Evolutionary conservation across 1,140 invertebrate genomes (phyloP), one percentile per base, ranked within the genome.

Genomic region (Maniola jurtina): DNA sequence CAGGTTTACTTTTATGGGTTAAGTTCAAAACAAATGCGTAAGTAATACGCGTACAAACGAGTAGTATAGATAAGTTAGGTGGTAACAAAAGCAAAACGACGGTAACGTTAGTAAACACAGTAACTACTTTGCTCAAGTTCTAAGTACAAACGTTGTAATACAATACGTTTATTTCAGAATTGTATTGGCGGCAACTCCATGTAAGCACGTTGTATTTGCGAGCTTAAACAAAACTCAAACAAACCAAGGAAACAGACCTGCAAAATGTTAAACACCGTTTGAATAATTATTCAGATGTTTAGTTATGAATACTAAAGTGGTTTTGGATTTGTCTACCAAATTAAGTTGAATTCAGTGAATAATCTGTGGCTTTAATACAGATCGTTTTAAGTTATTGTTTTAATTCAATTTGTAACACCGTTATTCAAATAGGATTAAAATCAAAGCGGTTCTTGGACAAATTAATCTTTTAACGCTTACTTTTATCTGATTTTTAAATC

Each of bases 121-220:
- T 66, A 35, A 55, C 25, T 35, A 66, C 56, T 66, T 66, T 34
- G 48, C 35, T 47, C 16, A 36, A 64, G 7, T 73, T 70, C 66
- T 72, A 67, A 79, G 68, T 79, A 70, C 67, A 68, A 78, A 81
- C 77, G 69, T 34, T 77, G 81, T 81, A 82, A 81, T 66, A 84
- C 75, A 79, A 87, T 80, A 82, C 77, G 61, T 72, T 71, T 72
- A 77, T 83, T 81, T 77, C 73, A 68, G 75, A 77, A 77, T 73
- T 67, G 61, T 72, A 76, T 76, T 76, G 73, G 65, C 74, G 65
- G 76, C 70, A 79, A 81, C 71, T 76, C 67, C 59, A 60, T 65
- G 69, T 67, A 75, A 81, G 83, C 77, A 86, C 76, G 78, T 77
- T 73, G 69, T 74, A 64, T 62, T 71, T 77, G 76, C 75, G 72